Evolutionary conservation across 2,888 invertebrate genomes (phyloP).

Genomic region (Acheta domesticus): DNA sequence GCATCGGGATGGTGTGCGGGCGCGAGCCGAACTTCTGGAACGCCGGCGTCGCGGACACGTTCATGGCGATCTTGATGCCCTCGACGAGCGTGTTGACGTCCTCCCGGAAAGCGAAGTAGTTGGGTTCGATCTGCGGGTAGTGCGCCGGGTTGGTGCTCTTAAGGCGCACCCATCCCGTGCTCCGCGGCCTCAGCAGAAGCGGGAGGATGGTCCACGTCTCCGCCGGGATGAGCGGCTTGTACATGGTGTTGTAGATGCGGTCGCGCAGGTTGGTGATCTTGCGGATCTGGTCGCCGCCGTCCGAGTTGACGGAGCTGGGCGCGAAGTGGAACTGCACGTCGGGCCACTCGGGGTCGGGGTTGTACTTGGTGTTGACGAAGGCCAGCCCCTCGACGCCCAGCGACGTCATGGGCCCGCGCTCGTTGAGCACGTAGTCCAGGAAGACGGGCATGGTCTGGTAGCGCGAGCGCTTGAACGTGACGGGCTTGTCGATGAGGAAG

Average conservation of each 20-base stretch:
- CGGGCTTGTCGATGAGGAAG: constrained; percentile 74
- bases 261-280: constrained; percentile 72
- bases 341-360: constrained; percentile 70
- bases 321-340: constrained; percentile 86
- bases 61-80: constrained; percentile 44
- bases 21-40: constrained; percentile 78
- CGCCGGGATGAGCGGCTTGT: constrained; percentile 71
- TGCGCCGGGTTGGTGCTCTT: constrained; percentile 76
- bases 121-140: constrained; percentile 83
- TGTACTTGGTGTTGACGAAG: constrained; percentile 81
- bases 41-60: constrained; percentile 70
- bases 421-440: constrained; percentile 75
- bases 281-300: constrained; percentile 74
- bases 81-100: constrained; percentile 77
- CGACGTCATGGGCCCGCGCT: constrained; percentile 78
- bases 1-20: constrained; percentile 74
- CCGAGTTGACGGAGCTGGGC: constrained; percentile 79
- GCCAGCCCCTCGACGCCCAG: constrained; percentile 80
- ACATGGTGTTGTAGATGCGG: constrained; percentile 78
- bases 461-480: constrained; percentile 72
- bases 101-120: constrained; percentile 82
- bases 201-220: constrained; percentile 85
- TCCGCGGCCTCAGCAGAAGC: constrained; percentile 76
- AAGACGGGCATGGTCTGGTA: constrained; percentile 74
- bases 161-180: constrained; percentile 81